phyloP scores from a whole-genome alignment of 2,888 invertebrate genomes.

The Drosophila mulleri region DNA sequence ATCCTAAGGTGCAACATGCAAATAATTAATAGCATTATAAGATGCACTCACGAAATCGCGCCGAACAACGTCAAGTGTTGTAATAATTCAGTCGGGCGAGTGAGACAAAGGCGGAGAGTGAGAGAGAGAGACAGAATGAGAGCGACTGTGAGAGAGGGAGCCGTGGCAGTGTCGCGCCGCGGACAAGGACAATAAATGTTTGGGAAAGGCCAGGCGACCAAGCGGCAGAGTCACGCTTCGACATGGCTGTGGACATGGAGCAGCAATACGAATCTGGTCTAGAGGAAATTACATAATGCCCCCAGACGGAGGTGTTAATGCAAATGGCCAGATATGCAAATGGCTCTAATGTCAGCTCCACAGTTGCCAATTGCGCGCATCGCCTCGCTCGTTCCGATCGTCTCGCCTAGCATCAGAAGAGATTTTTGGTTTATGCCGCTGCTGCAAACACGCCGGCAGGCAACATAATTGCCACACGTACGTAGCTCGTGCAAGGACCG shows the following conservation, averaged over 20 bases:
- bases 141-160: not conserved
- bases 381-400: not conserved
- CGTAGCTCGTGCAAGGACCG: conserved; percentile 46
- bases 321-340: conserved; percentile 82
- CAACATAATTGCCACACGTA: conserved; percentile 77
- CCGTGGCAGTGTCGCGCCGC: conserved; percentile 27
- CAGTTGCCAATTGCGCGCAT: conserved; percentile 28
- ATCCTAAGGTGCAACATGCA: conserved; percentile 84
- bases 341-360: conserved; percentile 64
- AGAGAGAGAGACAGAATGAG: not conserved
- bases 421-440: conserved; percentile 47
- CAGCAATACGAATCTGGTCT: conserved; percentile 39
- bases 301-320: conserved; percentile 81
- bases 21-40: conserved; percentile 85
- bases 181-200: conserved; percentile 82
- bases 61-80: conserved; percentile 80
- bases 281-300: conserved; percentile 78
- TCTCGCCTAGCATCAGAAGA: conserved; percentile 27
- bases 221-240: conserved; percentile 72
- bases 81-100: conserved; percentile 75
- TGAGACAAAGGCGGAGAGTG: not conserved
- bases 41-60: conserved; percentile 85
- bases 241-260: conserved; percentile 51
- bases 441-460: conserved; percentile 37
- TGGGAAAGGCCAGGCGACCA: conserved; percentile 53